Evolutionary conservation across 2,888 invertebrate species (phyloP), one percentile per base, ranked within the genome.

Genomic region (Eupithecia inturbata): DNA sequence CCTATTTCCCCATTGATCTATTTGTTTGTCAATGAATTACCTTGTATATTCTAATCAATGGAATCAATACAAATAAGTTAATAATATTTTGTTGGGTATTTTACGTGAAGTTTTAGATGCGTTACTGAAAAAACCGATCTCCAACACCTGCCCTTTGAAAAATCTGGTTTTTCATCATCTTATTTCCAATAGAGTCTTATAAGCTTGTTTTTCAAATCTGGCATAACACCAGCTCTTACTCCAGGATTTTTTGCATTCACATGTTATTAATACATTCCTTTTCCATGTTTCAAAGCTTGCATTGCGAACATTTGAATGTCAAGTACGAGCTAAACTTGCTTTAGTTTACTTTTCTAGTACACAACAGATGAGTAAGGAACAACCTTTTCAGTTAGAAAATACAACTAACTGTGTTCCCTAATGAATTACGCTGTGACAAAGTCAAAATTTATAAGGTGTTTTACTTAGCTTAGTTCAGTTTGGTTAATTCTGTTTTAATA

Each of bases 261-360:
- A 19, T 7, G 45, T 4, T 45, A 41, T 41, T 16, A n/a, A n/a
- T 22, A 53, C 22, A 53, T 57, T 26, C 5, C 26, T 62, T 7
- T 19, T 31, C 10, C 31, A 31, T 31, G 62, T 31, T 31, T 1
- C 62, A 62, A 31, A 62, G 31, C 7, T 62, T 19, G 19, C 19
- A 62, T 19, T 31, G 5, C n/a, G 26, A 57, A 57, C 22, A 10
- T 64, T 31, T 33, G 12, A 63, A 26, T 49, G 64, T 28, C 70
- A 64, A 69, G 69, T 33, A 49, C 64, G 16, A 53, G 49, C 64
- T 70, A 33, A 33, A 63, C 70, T 63, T 63, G 45, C 60, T 60
- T 26, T 1, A 57, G 57, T 57, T 26, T 26, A 3, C 57, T 26
- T 26, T 60, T 28, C 6, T 3, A 9, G 31, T 19, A 19, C 16